Evolutionary conservation across 1,140 invertebrate species (phyloP).

Genomic region (Eupristina koningsbergeri): DNA sequence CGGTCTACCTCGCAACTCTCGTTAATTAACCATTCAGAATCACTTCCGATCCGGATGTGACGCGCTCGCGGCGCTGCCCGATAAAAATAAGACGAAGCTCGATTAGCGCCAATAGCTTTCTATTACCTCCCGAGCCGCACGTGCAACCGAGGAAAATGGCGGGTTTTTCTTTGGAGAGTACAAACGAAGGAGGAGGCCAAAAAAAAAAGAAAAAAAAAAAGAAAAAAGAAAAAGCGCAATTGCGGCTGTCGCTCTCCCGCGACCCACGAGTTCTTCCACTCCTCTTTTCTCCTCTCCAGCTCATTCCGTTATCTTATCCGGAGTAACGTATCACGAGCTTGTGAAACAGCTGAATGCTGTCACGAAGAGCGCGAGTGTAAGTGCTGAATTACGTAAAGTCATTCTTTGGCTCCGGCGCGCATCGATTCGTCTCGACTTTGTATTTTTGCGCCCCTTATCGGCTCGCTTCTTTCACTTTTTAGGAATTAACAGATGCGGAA

Average conservation of each 20-base stretch:
- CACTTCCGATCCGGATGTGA: conserved; percentile 66
- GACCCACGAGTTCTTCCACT: neutral
- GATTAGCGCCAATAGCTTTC: no score
- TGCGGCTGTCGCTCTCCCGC: neutral
- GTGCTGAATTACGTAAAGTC: neutral
- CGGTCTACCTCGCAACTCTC: conserved; percentile 59
- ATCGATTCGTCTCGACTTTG: conserved; percentile 3
- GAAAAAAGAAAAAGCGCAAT: no score
- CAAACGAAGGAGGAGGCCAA: no score
- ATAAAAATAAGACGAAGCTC: no score
- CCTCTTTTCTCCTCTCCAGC: neutral
- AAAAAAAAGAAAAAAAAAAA: no score
- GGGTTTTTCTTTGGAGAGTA: no score
- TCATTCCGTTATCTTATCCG: conserved; percentile 21
- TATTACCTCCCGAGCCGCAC: no score
- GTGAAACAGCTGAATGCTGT: conserved; percentile 20
- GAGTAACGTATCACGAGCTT: neutral
- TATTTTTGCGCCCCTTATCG: neutral
- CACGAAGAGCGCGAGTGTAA: neutral
- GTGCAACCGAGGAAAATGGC: neutral
- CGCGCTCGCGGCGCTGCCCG: conserved; percentile 44
- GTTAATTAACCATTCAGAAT: conserved; percentile 67
- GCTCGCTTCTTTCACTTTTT: neutral
- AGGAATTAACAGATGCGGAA: neutral
- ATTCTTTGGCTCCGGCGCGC: conserved; percentile 8